Evolutionary conservation across 2,113 vertebrate genomes (phyloP), one percentile per base, ranked within the genome.

Genomic region (Climacteris rufus): DNA sequence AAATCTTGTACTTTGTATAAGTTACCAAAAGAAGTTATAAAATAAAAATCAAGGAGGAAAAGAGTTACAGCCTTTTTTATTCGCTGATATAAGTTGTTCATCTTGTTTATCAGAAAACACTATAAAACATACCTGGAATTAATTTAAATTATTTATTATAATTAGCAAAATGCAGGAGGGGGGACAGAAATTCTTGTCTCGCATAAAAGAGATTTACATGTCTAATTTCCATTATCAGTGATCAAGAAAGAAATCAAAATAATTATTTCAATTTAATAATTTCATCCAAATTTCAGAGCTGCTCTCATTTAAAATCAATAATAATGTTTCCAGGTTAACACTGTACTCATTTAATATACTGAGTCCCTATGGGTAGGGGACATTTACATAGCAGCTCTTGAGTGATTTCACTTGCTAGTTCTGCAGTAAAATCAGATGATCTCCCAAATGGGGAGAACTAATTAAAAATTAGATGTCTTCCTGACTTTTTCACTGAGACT

Each of bases 381-480:
- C 95, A 94, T 95, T 95, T 96, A 93, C 92, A 71, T 95, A 93
- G 60, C 68, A 92, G 71, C 21, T 90, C 76, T 93, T 83, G 92
- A 90, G 44, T 87, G 85, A 96, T 95, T 96, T 95, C 69, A 93
- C 79, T 88, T 90, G 64, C 92, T 95, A 95, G 96, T 96, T 95
- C 72, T 90, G 44, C 83, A 83, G 90, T 89, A 78, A 94, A 94
- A 93, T 94, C 95, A 94, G 79, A 95, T 92, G 60, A 95, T 94
- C 47, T 95, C 94, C 92, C 95, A 96, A 89, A 95, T 90, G 94
- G 53, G 83, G 22, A 93, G 52, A 93, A 84, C 95, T 97, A 97
- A 97, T 95, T 96, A 96, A 94, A 96, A 95, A 96, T 86, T 90
- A 96, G 76, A 57, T 92, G 64, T 90, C 76, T 95, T 83, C 37